A percentile compares a stretch with the other conserved stretches of the same genome.
phyloP scores from a whole-genome alignment of 2,797 vertebrate genomes.

The Fistularia commersonii region DNA sequence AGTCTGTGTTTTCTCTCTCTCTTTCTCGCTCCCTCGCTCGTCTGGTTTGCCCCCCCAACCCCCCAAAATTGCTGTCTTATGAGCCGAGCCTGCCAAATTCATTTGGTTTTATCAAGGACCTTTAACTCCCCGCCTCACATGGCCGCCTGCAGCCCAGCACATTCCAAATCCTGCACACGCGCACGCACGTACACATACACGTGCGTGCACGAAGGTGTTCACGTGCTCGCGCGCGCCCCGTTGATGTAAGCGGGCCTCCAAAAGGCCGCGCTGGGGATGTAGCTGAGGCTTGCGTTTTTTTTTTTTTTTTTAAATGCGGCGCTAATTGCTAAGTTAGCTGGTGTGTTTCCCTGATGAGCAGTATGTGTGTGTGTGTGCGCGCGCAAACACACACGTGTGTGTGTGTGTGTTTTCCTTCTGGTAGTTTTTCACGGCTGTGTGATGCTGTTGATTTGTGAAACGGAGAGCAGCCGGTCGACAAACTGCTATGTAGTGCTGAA shows the following conservation, averaged over 20 bases:
- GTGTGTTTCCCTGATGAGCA: too few relatives aligned
- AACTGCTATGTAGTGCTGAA: slow-evolving; percentile 56
- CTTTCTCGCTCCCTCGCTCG: too few relatives aligned
- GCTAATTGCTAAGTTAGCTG: too few relatives aligned
- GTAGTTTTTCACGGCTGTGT: slow-evolving; percentile 45
- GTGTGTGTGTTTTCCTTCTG: slow-evolving; percentile 35
- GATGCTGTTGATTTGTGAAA: slow-evolving; percentile 55
- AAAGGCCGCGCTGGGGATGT: too few relatives aligned
- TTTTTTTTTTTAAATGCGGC: too few relatives aligned
- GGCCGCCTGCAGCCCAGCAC: slow-evolving; percentile 29
- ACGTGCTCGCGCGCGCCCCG: too few relatives aligned
- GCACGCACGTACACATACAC: slow-evolving; percentile 28
- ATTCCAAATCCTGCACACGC: slow-evolving; percentile 45
- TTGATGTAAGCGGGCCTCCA: too few relatives aligned
- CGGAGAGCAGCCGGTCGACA: slow-evolving; percentile 36
- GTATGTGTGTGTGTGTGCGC: too few relatives aligned
- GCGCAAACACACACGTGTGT: too few relatives aligned
- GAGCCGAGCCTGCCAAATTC: slow-evolving; percentile 64
- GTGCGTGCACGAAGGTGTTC: slow-evolving; percentile 19
- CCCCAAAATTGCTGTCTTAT: slow-evolving; percentile 60
- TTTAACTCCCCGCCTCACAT: slow-evolving; percentile 53
- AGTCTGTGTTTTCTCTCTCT: slow-evolving; percentile 48
- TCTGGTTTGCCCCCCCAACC: slow-evolving; percentile 66
- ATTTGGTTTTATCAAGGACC: slow-evolving; percentile 72
- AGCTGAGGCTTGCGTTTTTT: too few relatives aligned